These are phyloP conservation scores for Agrilus mali DNA, from an alignment of 2,888 invertebrate species.

Conservation along the genomic window DNA sequence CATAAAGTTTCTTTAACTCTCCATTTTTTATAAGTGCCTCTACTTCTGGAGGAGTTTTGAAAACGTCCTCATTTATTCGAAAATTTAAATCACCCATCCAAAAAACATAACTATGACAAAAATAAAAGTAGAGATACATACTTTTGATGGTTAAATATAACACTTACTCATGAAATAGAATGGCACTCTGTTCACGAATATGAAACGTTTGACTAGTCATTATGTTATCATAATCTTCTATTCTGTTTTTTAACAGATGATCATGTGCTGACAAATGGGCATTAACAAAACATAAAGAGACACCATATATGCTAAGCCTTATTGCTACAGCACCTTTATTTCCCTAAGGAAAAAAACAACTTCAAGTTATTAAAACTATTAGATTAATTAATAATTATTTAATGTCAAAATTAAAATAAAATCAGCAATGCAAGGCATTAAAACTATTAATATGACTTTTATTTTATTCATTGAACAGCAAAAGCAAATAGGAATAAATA, in stretches of 20 bases:
- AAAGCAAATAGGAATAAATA: too few species aligned
- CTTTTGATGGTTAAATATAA: neutral
- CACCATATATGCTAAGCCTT: constrained; percentile 75
- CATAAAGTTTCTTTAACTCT: constrained; percentile 50
- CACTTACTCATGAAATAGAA: constrained; percentile 83
- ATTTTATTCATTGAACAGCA: too few species aligned
- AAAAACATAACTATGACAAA: constrained; percentile 59
- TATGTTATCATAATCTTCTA: constrained; percentile 80
- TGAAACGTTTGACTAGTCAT: constrained; percentile 72
- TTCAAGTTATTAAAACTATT: too few species aligned
- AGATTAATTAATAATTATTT: too few species aligned
- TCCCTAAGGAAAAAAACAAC: constrained; percentile 48
- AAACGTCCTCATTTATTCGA: constrained; percentile 54
- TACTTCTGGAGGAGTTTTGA: constrained; percentile 54
- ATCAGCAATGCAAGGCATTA: too few species aligned
- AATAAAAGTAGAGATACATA: constrained; percentile 22
- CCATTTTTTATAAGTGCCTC: constrained; percentile 49
- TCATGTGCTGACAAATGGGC: constrained; percentile 87
- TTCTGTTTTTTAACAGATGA: constrained; percentile 67
- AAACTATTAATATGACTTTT: too few species aligned
- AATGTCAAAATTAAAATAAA: too few species aligned
- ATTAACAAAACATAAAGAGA: constrained; percentile 79
- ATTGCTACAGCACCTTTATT: constrained; percentile 92
- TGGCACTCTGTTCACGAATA: constrained; percentile 63
- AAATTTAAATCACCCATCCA: constrained; percentile 91